Conservation (phyloP, 2,797 vertebrate species). For the Sebastolobus alascanus region DNA sequence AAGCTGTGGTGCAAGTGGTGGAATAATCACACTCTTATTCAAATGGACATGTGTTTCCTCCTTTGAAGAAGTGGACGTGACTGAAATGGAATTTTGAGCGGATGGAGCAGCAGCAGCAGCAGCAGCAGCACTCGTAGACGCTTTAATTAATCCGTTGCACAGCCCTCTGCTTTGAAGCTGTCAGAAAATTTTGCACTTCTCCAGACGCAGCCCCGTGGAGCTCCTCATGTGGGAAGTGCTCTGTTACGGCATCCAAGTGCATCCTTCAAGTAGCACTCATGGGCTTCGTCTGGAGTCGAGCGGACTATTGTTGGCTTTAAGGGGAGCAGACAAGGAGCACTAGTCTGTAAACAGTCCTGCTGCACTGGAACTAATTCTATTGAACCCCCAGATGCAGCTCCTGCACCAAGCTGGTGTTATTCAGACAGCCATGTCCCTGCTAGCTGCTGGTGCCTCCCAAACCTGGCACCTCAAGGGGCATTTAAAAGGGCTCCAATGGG, state of each 20-base stretch:
- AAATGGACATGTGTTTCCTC: slow-evolving; percentile 62
- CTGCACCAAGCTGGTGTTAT: slow-evolving; percentile 33
- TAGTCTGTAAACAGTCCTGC: slow-evolving; percentile 45
- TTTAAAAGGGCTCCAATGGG: slow-evolving; percentile 26
- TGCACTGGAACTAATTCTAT: slow-evolving; percentile 53
- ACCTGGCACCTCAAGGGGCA: slow-evolving; percentile 25
- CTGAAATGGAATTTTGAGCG: slow-evolving; percentile 52
- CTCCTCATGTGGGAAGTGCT: slow-evolving; percentile 49
- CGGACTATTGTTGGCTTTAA: slow-evolving; percentile 33
- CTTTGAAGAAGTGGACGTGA: slow-evolving; percentile 69
- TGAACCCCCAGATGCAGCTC: slow-evolving; percentile 37
- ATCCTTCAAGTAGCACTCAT: slow-evolving; percentile 54
- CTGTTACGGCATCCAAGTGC: slow-evolving; percentile 50
- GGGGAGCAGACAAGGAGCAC: slow-evolving; percentile 42
- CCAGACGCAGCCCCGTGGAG: slow-evolving; percentile 47
- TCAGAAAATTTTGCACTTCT: slow-evolving; percentile 42
- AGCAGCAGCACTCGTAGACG: slow-evolving; percentile 34
- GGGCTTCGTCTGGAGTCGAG: slow-evolving; percentile 45
- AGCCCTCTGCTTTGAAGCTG: slow-evolving; percentile 67
- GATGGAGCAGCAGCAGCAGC: slow-evolving; percentile 14
- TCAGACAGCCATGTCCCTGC: slow-evolving; percentile 25
- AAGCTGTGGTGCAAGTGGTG: slow-evolving; percentile 25
- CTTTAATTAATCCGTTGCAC: slow-evolving; percentile 74
- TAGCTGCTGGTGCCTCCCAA: slow-evolving; percentile 17
- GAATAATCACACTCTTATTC: slow-evolving; percentile 55